Base-by-base conservation (phyloP, 2,888 invertebrate species). In the Encarsia formosa region DNA sequence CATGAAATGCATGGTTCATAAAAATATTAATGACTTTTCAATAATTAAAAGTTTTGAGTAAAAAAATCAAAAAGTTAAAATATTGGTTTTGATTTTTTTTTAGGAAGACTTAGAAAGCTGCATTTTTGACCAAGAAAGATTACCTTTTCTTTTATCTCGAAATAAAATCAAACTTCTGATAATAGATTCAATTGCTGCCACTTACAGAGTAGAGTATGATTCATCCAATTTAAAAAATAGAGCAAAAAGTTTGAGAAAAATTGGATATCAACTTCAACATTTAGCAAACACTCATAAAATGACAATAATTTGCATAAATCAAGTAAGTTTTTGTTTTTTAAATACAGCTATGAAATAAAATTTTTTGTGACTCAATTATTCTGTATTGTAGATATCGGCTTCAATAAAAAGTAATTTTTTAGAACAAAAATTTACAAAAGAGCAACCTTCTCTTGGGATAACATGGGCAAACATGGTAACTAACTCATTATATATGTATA, bases 151-250 rank as follows among this genome's bases (percentile, higher is more conserved):
- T 32, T 65, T 86, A 59, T 63, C 70, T 15, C 69, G 66, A 20
- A 70, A 75, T 11, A 74, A 75, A 49, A 78, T 86, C 57, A 82
- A 83, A 5, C 71, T 88, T 38, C 74, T 89, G 49, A 70, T 89
- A 9, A 77, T 89, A 16, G 88, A 89, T 69, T 88, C 88, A 0
- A 82, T 89, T 54, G 86, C 87, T 9, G 87, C 85, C 2, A 74
- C 84, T 26, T 88, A 85, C 70, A 77, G 86, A 26, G 71, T 73
- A 48, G 81, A 81, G 52, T 80, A 78, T 61, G 77, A 78, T 39
- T 75, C 77, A 45, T 73, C 76, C n/a, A 75, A 78, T 47, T 69
- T 75, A 45, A 67, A 70, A 34, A 71, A 77, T 60, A 75, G 86
- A 61, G 80, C 83, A 2, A 76, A 77, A 37, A 79, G 81, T 55